phyloP scores from a whole-genome alignment of 2,113 vertebrate species.

The Phrynosoma platyrhinos region DNA sequence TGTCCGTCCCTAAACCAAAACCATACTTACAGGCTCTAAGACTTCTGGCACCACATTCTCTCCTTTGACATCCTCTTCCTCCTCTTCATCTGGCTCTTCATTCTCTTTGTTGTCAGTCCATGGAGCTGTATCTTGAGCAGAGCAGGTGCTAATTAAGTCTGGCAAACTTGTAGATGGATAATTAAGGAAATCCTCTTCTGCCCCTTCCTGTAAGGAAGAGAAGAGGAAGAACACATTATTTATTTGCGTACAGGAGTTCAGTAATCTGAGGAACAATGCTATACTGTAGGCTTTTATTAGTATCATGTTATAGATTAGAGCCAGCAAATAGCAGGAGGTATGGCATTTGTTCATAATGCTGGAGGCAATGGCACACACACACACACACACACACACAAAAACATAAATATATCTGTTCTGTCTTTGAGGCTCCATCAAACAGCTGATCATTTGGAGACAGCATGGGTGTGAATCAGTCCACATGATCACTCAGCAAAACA shows the following conservation, averaged over 20 bases:
- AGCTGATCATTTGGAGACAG: neutral
- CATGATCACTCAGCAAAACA: neutral
- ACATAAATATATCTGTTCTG: neutral
- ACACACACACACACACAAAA: too few species aligned
- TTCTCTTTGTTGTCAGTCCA: constrained; percentile 85
- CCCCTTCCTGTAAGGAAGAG: constrained; percentile 28
- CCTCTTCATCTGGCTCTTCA: constrained; percentile 79
- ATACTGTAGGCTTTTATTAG: neutral
- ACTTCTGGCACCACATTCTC: constrained; percentile 65
- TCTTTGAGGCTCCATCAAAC: neutral
- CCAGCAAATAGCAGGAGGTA: neutral
- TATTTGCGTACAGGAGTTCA: neutral
- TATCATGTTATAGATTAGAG: neutral
- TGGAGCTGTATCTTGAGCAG: constrained; percentile 76
- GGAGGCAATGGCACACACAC: too few species aligned
- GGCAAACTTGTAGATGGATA: constrained; percentile 92
- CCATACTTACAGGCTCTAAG: constrained; percentile 80
- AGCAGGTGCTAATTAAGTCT: constrained; percentile 89
- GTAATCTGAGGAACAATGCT: neutral
- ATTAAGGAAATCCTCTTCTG: constrained; percentile 80
- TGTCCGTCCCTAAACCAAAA: neutral
- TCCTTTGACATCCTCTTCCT: constrained; percentile 76
- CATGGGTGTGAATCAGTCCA: neutral
- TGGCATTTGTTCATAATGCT: neutral
- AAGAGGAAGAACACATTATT: neutral